Evolutionary conservation across 2,797 vertebrate genomes (phyloP).

Genomic region (Anableps anableps): DNA sequence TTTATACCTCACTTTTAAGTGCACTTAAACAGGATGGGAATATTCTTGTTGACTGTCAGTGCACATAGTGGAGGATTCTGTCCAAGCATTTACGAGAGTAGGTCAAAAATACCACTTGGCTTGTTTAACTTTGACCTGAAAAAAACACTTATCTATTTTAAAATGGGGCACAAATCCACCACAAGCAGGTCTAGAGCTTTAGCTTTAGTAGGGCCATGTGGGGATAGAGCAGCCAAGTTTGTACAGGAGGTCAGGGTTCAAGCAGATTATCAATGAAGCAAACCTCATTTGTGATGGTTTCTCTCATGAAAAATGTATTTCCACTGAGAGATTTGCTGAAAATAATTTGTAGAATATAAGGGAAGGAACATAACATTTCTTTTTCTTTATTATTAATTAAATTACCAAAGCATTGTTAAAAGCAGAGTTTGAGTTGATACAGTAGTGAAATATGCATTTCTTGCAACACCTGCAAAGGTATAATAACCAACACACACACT

Average conservation of each 20-base stretch:
- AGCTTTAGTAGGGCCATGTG: constrained; percentile 9
- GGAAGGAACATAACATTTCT: not conserved
- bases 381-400: not conserved
- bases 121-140: constrained; percentile 44
- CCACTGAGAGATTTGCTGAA: constrained; percentile 3
- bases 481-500: not conserved
- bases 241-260: constrained; percentile 27
- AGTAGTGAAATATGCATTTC: constrained; percentile 27
- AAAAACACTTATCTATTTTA: constrained; percentile 46
- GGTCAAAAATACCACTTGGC: constrained; percentile 29
- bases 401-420: not conserved
- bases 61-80: constrained; percentile 9
- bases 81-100: constrained; percentile 35
- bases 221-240: constrained; percentile 15
- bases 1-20: constrained; percentile 73
- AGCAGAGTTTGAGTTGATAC: constrained; percentile 31
- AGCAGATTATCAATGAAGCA: constrained; percentile 3
- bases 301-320: not conserved
- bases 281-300: constrained; percentile 5
- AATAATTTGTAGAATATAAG: constrained; percentile 9
- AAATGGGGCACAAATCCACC: constrained; percentile 34
- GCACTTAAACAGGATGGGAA: constrained; percentile 39
- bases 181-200: constrained; percentile 23
- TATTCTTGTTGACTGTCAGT: constrained; percentile 37
- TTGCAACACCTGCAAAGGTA: constrained; percentile 5